Evolutionary conservation across 2,888 invertebrate genomes (phyloP).

Genomic region (Eubasilissa splendida): DNA sequence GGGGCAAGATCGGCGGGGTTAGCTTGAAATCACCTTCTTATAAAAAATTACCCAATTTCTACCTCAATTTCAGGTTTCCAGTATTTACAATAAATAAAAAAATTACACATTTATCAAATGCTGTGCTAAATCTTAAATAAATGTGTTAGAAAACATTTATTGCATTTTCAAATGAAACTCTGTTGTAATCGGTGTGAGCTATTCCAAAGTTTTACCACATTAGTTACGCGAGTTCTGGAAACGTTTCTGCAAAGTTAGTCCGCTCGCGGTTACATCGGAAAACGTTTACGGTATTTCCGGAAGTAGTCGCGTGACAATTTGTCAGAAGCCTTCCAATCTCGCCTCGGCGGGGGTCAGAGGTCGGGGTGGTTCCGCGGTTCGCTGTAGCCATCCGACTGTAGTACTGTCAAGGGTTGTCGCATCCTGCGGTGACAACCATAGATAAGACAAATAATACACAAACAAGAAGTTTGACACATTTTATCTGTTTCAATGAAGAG

Average conservation of each 20-base stretch:
- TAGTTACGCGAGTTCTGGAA: not conserved
- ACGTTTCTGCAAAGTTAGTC: not conserved
- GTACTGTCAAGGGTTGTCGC: too few relatives aligned
- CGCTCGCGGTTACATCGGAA: not conserved
- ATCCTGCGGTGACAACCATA: too few relatives aligned
- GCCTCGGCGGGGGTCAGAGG: too few relatives aligned
- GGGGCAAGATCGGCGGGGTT: too few relatives aligned
- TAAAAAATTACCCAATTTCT: too few relatives aligned
- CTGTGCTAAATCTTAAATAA: not conserved
- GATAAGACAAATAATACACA: too few relatives aligned
- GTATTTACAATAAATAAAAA: too few relatives aligned
- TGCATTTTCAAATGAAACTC: constrained; percentile 9
- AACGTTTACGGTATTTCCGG: constrained; percentile 2
- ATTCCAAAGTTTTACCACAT: not conserved
- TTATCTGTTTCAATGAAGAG: too few relatives aligned
- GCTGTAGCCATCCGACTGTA: not conserved
- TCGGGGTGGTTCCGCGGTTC: not conserved
- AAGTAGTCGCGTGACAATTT: constrained; percentile 8
- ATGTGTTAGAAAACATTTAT: constrained; percentile 4
- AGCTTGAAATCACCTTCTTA: too few relatives aligned
- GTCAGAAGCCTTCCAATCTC: not conserved
- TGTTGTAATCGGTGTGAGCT: not conserved
- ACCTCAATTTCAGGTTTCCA: too few relatives aligned
- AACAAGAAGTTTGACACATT: too few relatives aligned
- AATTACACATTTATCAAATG: too few relatives aligned